Evolutionary conservation across 1,140 invertebrate genomes (phyloP).

Genomic region (Microplitis mediator): DNA sequence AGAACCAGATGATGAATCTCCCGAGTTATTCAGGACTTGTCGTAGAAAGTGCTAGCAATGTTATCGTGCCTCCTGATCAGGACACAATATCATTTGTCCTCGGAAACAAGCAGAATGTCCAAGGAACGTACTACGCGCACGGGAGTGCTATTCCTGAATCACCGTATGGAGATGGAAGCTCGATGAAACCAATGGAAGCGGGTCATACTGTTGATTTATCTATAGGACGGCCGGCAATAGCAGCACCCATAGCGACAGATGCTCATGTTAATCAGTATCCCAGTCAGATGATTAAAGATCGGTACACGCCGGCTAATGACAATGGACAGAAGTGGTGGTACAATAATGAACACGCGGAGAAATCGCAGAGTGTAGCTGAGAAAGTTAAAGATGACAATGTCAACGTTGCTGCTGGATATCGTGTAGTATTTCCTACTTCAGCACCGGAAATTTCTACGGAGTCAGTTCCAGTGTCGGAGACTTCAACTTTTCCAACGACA

Average conservation of each 20-base stretch:
- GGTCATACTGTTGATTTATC: background rate
- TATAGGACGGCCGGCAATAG: background rate
- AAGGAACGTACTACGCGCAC: slow-evolving; percentile 57
- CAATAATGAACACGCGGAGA: slow-evolving; percentile 19
- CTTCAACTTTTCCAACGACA: slow-evolving; percentile 16
- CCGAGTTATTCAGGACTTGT: slow-evolving; percentile 36
- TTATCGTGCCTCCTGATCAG: slow-evolving; percentile 68
- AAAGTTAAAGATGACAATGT: slow-evolving; percentile 17
- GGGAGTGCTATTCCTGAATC: slow-evolving; percentile 58
- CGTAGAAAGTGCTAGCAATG: slow-evolving; percentile 67
- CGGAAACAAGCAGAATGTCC: slow-evolving; percentile 68
- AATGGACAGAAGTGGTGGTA: slow-evolving; percentile 13
- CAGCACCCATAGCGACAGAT: too few relatives aligned
- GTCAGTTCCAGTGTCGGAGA: slow-evolving; percentile 23
- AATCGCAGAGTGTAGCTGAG: slow-evolving; percentile 12
- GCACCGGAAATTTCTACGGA: background rate
- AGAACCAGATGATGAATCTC: slow-evolving; percentile 46
- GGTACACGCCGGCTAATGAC: background rate
- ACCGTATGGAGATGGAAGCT: slow-evolving; percentile 47
- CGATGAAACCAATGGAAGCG: background rate
- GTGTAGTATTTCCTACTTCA: slow-evolving; percentile 26
- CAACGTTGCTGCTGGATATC: slow-evolving; percentile 19
- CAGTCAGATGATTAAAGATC: background rate
- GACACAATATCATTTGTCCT: slow-evolving; percentile 70
- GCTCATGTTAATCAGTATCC: background rate